These are phyloP conservation scores for Hyaena hyaena DNA, from an alignment of 2,113 vertebrate species.

Conservation along the genomic window DNA sequence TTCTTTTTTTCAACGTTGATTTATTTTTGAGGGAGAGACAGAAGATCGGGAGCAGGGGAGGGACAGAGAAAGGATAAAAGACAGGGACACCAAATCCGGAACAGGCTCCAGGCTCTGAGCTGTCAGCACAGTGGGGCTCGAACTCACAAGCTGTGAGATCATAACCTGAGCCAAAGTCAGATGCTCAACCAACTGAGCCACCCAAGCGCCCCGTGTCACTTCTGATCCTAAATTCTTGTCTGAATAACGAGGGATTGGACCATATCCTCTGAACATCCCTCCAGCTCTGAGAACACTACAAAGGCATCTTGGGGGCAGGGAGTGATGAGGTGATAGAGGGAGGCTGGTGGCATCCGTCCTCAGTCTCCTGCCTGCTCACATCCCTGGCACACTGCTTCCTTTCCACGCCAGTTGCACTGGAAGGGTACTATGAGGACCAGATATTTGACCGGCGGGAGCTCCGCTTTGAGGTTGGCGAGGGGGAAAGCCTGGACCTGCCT, in stretches of 20 bases:
- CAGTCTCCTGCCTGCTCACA: background rate
- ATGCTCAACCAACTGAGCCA: too few species aligned
- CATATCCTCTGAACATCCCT: background rate
- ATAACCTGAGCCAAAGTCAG: too few species aligned
- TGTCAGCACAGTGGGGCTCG: too few species aligned
- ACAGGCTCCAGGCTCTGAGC: too few species aligned
- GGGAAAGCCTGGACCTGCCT: slow-evolving; percentile 91
- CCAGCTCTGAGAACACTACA: background rate
- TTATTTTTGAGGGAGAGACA: too few species aligned
- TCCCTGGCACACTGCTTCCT: background rate
- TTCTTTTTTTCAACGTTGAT: too few species aligned
- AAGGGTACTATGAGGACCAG: slow-evolving; percentile 87
- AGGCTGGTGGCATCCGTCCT: background rate
- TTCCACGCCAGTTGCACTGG: slow-evolving; percentile 88
- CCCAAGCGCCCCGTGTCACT: background rate
- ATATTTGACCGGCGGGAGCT: slow-evolving; percentile 94
- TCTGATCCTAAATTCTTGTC: background rate
- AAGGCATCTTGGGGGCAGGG: background rate
- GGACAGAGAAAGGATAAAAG: too few species aligned
- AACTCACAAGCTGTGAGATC: too few species aligned
- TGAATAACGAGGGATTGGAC: background rate
- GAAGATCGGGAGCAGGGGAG: too few species aligned
- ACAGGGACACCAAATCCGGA: too few species aligned
- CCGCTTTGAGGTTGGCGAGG: slow-evolving; percentile 95
- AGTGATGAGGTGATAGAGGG: too few species aligned